Percentiles rank a stretch among this genome's conserved stretches.
phyloP scores from a whole-genome alignment of 2,113 vertebrate species.

The Verasper variegatus region DNA sequence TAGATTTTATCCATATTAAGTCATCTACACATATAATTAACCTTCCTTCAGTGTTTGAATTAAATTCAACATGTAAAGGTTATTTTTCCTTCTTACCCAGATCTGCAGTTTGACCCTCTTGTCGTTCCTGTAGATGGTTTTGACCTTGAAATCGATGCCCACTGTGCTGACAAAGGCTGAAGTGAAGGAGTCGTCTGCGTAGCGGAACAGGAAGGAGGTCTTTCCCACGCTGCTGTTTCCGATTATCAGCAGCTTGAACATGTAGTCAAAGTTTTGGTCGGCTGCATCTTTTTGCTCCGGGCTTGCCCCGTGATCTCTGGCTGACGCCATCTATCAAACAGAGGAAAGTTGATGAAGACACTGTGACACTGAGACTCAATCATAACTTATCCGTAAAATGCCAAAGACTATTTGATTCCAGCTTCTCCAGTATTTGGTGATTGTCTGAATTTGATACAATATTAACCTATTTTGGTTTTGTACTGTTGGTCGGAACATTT shows the following conservation, averaged over 20 bases:
- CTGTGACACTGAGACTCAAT: no score
- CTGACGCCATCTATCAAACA: conserved; percentile 84
- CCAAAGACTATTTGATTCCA: neutral
- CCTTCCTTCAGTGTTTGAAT: neutral
- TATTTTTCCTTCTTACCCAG: conserved; percentile 83
- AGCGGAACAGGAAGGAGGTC: conserved; percentile 93
- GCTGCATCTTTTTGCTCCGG: conserved; percentile 84
- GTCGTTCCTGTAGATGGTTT: conserved; percentile 89
- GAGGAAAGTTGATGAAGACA: neutral
- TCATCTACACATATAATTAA: neutral
- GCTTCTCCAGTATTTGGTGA: neutral
- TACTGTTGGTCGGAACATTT: neutral
- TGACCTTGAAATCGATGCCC: conserved; percentile 95
- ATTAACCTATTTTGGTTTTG: neutral
- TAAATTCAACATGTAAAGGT: neutral
- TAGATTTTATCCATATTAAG: neutral
- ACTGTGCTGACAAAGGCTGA: conserved; percentile 93
- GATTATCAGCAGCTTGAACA: conserved; percentile 93
- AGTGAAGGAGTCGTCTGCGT: conserved; percentile 90
- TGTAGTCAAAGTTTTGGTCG: conserved; percentile 94
- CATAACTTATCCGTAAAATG: neutral
- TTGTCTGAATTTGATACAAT: neutral
- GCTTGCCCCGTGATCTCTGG: conserved; percentile 74
- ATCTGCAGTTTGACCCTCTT: conserved; percentile 94
- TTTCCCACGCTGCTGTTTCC: conserved; percentile 93